phyloP scores from a whole-genome alignment of 23 tunicate genomes.

The Oikopleura dioica region DNA sequence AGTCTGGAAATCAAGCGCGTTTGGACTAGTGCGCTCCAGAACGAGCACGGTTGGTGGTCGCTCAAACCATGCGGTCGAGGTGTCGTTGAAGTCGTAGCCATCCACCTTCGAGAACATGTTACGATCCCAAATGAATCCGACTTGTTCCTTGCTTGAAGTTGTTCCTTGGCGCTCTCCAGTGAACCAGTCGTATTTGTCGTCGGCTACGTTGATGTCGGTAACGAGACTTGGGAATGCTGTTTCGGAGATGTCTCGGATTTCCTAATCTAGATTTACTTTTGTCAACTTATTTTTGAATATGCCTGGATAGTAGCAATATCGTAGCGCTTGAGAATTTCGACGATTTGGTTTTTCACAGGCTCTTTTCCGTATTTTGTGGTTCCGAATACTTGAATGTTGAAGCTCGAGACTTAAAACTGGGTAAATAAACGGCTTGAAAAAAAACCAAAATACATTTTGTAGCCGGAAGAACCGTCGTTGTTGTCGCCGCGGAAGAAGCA shows the following conservation, averaged over 20 bases:
- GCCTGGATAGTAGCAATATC: slow-evolving; percentile 2
- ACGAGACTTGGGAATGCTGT: slow-evolving; percentile 38
- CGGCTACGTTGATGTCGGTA: slow-evolving; percentile 4
- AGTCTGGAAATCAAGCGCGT: not conserved
- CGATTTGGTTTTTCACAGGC: not conserved
- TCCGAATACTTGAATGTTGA: not conserved
- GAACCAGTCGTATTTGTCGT: not conserved
- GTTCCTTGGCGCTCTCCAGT: slow-evolving; percentile 2
- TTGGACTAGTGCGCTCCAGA: not conserved
- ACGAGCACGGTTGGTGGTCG: not conserved
- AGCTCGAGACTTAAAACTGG: too few species aligned
- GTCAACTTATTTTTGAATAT: too few species aligned
- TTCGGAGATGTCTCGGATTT: slow-evolving; percentile 26
- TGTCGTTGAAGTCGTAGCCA: too few species aligned
- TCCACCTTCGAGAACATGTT: not conserved
- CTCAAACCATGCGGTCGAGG: too few species aligned
- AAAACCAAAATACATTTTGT: too few species aligned
- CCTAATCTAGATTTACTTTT: too few species aligned
- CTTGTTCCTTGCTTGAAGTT: not conserved
- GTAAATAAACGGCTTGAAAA: too few species aligned
- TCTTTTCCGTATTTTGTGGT: not conserved
- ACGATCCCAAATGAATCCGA: not conserved
- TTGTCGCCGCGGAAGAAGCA: too few species aligned
- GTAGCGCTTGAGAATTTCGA: not conserved
- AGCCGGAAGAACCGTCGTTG: too few species aligned